Base-by-base conservation (phyloP, 2,888 invertebrate species). In the Dexiosoma caninum region DNA sequence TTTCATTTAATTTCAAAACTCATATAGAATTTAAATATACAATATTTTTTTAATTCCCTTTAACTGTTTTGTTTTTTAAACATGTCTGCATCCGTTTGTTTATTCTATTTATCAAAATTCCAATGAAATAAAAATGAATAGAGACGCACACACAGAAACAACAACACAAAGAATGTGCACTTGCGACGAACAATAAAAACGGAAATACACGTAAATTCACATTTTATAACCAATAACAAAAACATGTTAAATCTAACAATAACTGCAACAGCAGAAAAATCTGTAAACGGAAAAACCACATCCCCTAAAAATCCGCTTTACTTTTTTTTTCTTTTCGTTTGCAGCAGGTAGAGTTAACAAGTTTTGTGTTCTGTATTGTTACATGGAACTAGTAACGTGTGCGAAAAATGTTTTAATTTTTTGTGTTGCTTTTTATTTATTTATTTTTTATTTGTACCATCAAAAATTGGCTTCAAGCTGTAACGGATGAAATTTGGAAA, bases 151-250 rank as follows among this genome's bases (percentile, higher is more conserved):
- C 37, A 51, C 14, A 49, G 32, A 35, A 1, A 35, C 46, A 59
- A 35, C 44, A 42, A 4, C 5, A 69, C 19, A 60, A 53, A 23
- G 32, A 21, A 46, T 30, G 46, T 12, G 19, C 30, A 19, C 57
- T 8, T 49, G 49, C 42, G 16, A 3, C 30, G 67, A 69, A 81
- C 77, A 81, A 77, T 81, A 77, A 81, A 80, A 81, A 42, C 72
- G 72, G 67, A 81, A 76, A 55, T 69, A 72, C 81, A 81, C 81
- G 76, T 81, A 81, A 81, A 72, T 76, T 71, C 60, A 51, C 53
- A 62, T 70, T 79, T 77, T 76, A 77, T 51, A 69, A 77, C 23
- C 62, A 69, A 77, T 72, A 81, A 72, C 62, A 44, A 80, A 19
- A 81, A 81, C 76, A 81, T 69, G 76, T 77, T 62, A 77, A 67